Base-by-base conservation (phyloP, 1,140 invertebrate genomes). In the Hyphantria cunea region DNA sequence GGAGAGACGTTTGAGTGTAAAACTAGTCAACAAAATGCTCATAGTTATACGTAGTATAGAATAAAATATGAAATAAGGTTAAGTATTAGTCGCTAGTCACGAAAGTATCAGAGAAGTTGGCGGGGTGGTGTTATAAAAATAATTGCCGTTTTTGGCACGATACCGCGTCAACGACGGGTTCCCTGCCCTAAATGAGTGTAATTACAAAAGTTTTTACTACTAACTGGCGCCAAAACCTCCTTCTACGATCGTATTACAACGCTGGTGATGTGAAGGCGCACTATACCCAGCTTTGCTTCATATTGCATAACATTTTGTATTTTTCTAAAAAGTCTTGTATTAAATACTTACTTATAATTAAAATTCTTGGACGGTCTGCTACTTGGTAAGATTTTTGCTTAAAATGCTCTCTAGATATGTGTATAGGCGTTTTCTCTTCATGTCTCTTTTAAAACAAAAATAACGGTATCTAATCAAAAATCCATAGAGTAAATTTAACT, bases 161-260 rank as follows among this genome's bases (percentile, higher is more conserved):
- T 78, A 80, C 71, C 78, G 74, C 82, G 84, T 87, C 86, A 89
- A 82, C 80, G 82, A 31, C 74, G 73, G 53, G 67, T 80, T 84
- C 69, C 78, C 85, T 81, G 76, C 76, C 75, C 81, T 74, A 82
- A 90, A 90, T 90, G 86, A 85, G 81, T 76, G 82, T 82, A 90
- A 88, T 90, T 88, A 88, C 75, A 80, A 88, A 89, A 90, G 87
- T 88, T 88, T 90, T 90, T 90, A 90, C 86, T 84, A 78, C 82
- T 80, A 80, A 89, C 68, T 80, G 82, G 70, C 72, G 85, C 87
- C 85, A 87, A 86, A 89, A 84, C 70, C 80, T 76, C 74, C 70
- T 76, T 80, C 71, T 74, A 73, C 74, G 65, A 79, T 61, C 62
- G 54, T 74, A 71, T 72, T 74, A 78, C 72, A 74, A 63, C 68